Evolutionary conservation across 2,113 vertebrate species (phyloP).

Genomic region (Pteruthius melanotis): DNA sequence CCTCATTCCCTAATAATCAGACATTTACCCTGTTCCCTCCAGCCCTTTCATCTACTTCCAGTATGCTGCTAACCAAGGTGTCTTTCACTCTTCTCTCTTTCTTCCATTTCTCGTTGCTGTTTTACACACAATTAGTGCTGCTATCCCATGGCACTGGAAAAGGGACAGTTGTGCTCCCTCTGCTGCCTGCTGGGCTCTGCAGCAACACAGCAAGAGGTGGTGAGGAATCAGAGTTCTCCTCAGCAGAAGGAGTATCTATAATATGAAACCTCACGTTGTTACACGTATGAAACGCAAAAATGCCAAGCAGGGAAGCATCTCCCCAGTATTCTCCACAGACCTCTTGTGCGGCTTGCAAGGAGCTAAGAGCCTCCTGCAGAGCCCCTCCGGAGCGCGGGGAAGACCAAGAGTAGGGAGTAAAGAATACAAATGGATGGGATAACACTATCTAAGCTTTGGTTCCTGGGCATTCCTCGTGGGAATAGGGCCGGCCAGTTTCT

Average conservation of each 20-base stretch:
- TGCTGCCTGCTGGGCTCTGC: slow-evolving; percentile 41
- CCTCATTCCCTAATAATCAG: background rate
- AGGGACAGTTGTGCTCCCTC: slow-evolving; percentile 52
- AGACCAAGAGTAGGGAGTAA: background rate
- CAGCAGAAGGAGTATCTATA: background rate
- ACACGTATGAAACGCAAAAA: background rate
- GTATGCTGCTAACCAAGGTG: background rate
- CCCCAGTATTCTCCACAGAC: rapidly evolving
- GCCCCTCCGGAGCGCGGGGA: background rate
- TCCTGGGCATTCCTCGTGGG: background rate
- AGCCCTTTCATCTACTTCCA: slow-evolving; percentile 14
- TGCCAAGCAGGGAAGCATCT: background rate
- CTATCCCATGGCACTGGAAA: background rate
- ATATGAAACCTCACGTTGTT: background rate
- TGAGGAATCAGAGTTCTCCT: background rate
- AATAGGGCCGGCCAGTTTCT: background rate
- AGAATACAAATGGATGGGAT: background rate
- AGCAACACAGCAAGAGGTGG: background rate
- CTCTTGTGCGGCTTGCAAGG: background rate
- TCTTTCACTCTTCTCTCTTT: background rate
- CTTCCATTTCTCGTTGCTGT: background rate
- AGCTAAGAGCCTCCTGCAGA: background rate
- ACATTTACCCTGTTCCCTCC: slow-evolving; percentile 4
- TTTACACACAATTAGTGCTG: background rate
- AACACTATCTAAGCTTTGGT: background rate